phyloP scores from a whole-genome alignment of 2,888 invertebrate species.

The Thymelicus lineola region DNA sequence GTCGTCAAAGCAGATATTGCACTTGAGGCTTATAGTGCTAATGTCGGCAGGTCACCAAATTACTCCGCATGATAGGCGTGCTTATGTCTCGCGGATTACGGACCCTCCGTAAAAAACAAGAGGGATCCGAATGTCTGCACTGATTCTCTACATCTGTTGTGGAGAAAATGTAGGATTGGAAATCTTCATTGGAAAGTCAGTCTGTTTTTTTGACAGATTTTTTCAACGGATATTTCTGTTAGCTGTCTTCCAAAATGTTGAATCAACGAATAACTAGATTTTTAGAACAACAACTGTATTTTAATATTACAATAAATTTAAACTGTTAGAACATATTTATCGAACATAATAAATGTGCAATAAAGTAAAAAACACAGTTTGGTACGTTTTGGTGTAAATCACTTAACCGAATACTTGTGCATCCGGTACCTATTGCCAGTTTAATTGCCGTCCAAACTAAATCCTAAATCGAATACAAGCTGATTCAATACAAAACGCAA shows the following conservation, averaged over 20 bases:
- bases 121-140: conserved; percentile 64
- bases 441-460: conserved; percentile 20
- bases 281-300: too few relatives aligned
- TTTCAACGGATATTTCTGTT: background rate
- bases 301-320: too few relatives aligned
- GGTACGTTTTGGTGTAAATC: background rate
- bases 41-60: conserved; percentile 69
- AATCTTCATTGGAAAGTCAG: conserved; percentile 1
- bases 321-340: too few relatives aligned
- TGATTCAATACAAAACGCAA: conserved; percentile 48
- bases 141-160: conserved; percentile 54
- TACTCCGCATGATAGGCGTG: conserved; percentile 78
- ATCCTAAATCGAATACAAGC: conserved; percentile 20
- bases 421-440: conserved; percentile 22
- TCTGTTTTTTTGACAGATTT: background rate
- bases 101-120: conserved; percentile 82
- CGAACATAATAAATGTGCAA: too few relatives aligned
- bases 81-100: conserved; percentile 68
- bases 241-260: too few relatives aligned
- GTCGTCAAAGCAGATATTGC: conserved; percentile 7
- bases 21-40: conserved; percentile 34
- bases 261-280: too few relatives aligned
- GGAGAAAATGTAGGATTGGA: conserved; percentile 5
- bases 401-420: background rate
- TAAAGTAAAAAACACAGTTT: background rate